Base-by-base conservation (phyloP, 2,888 invertebrate species). In the Drosophila ustulata region DNA sequence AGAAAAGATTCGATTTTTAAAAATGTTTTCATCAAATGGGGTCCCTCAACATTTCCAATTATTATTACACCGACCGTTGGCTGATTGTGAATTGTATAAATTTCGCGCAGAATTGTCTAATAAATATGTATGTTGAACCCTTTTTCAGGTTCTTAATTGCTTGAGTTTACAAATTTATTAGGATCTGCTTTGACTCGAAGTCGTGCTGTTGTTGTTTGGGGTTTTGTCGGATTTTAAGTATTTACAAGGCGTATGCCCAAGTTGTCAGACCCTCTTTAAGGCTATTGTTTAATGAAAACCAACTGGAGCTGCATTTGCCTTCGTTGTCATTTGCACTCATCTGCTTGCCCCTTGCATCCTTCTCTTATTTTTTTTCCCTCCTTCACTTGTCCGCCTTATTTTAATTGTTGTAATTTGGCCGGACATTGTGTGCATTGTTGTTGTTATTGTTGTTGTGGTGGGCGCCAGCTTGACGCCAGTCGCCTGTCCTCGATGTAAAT, bases 331-430 rank as follows among this genome's bases (percentile, higher is more conserved):
- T 75, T 70, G 72, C 75, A 75, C 71, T 62, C 62, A 51, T 28
- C 50, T 32, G 43, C 49, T 47, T 34, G 39, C 52, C 43, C 43
- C 43, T 18, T 72, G 64, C 55, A 57, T 62, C 53, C 49, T 61
- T 63, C 56, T 28, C 26, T 34, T 25, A 39, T 45, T 52, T 34
- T 18, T 32, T 4, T 7, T 34, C 8, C 7, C 8, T 46, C 6
- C 7, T n/a, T 11, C 39, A 11, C 11, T 34, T 52, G 65, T 50
- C 66, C 66, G 64, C 51, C 72, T 65, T 68, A 61, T 81, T 83
- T 88, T 85, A 88, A 88, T 85, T 88, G 83, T 85, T 84, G 83
- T 80, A 80, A 78, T 82, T 82, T 66, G 53, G 46, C 58, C 46
- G 57, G 66, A 66, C 69, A 70, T 45, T 71, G 49, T 50, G 39